phyloP scores from a whole-genome alignment of 2,888 invertebrate species.

The Pandemis corylana region DNA sequence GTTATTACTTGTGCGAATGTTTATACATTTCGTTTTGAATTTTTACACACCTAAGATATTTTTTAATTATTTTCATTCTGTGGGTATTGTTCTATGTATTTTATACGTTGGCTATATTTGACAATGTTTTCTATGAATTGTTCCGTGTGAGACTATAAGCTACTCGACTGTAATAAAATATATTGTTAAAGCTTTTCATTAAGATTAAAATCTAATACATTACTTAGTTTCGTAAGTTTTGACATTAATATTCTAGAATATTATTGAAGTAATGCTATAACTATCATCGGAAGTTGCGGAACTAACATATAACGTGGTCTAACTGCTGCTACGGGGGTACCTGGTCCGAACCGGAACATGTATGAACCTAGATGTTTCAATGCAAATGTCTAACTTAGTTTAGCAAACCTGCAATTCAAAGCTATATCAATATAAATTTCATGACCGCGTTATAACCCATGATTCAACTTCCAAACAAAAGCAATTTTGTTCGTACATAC shows the following conservation, averaged over 20 bases:
- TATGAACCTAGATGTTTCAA: slow-evolving; percentile 8
- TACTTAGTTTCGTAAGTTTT: neutral
- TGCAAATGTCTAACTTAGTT: slow-evolving; percentile 13
- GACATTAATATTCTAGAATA: neutral
- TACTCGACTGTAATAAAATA: too few relatives aligned
- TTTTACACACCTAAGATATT: neutral
- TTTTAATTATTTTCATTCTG: neutral
- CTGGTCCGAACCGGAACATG: slow-evolving; percentile 12
- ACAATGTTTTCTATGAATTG: too few relatives aligned
- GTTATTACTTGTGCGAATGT: neutral
- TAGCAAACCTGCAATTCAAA: neutral
- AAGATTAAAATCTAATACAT: neutral
- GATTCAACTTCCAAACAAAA: neutral
- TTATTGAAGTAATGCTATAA: neutral
- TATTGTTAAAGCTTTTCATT: neutral
- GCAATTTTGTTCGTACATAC: neutral
- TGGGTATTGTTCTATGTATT: neutral
- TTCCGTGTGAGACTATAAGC: neutral
- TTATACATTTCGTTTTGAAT: neutral
- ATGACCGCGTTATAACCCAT: neutral
- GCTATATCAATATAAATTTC: slow-evolving; percentile 1
- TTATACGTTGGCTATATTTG: neutral
- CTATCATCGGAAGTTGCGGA: slow-evolving; percentile 11
- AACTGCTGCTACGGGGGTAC: slow-evolving; percentile 13
- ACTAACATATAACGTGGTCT: slow-evolving; percentile 13